Conservation (phyloP, 2,888 invertebrate genomes). For the Dasypogon diadema region DNA sequence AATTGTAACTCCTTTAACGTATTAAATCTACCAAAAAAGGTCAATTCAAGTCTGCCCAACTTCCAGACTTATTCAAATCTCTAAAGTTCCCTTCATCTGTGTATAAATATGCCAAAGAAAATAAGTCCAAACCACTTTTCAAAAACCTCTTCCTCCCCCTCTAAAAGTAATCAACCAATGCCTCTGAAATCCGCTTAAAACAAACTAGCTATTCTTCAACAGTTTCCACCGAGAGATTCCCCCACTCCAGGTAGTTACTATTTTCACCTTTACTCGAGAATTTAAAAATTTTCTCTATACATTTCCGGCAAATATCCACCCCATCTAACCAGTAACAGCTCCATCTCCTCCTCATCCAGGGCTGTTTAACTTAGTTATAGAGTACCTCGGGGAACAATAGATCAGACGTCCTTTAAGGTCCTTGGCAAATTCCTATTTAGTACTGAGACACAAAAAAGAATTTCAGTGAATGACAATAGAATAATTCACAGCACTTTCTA, state of each 20-base stretch:
- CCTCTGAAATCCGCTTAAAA: constrained; percentile 36
- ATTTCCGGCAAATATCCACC: neutral
- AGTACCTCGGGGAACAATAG: constrained; percentile 38
- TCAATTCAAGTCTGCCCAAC: too few species aligned
- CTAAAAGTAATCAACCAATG: neutral
- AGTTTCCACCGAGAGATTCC: neutral
- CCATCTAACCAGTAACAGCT: neutral
- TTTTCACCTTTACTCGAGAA: neutral
- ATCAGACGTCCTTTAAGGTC: constrained; percentile 30
- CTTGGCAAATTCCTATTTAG: neutral
- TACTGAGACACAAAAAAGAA: neutral
- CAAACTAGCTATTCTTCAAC: neutral
- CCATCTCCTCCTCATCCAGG: neutral
- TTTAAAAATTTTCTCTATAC: constrained; percentile 4
- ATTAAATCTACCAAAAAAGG: too few species aligned
- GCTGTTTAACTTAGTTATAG: constrained; percentile 9
- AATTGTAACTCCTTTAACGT: too few species aligned
- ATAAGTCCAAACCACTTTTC: neutral
- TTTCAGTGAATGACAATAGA: neutral
- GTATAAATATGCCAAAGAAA: too few species aligned
- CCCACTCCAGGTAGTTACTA: neutral
- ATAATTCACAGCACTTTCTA: neutral
- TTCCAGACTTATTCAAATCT: too few species aligned
- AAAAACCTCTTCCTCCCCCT: neutral
- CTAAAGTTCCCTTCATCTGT: too few species aligned